Percentiles rank a stretch among this genome's conserved stretches.
phyloP scores from a whole-genome alignment of 2,113 vertebrate species.

The Nansenia antarctica region DNA sequence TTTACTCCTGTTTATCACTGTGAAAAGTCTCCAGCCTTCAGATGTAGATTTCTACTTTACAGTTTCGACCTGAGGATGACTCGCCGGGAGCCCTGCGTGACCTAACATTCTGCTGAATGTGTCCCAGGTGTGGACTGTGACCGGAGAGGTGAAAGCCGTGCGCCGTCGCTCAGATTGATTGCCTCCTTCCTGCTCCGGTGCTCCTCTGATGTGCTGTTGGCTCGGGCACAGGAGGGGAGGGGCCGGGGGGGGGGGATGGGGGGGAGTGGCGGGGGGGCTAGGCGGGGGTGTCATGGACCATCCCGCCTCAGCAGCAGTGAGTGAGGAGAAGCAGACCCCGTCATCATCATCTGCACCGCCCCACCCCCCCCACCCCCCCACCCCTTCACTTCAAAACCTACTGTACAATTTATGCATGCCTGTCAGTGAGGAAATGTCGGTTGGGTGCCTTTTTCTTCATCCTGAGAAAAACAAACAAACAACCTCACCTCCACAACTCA shows the following conservation, averaged over 20 bases:
- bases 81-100: conserved; percentile 45
- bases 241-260: background rate
- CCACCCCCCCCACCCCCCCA: background rate
- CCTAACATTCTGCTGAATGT: conserved; percentile 61
- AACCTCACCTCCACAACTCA: conserved; percentile 6
- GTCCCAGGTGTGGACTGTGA: conserved; percentile 67
- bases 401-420: conserved; percentile 20
- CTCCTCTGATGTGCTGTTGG: conserved; percentile 41
- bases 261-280: conserved; percentile 16
- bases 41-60: conserved; percentile 44
- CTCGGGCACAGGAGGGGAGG: background rate
- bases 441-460: conserved; percentile 2
- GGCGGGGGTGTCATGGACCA: conserved; percentile 7
- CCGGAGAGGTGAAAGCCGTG: conserved; percentile 54
- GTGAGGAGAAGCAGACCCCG: conserved; percentile 52
- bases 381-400: conserved; percentile 13
- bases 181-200: conserved; percentile 59
- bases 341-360: background rate
- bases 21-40: conserved; percentile 25
- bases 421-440: conserved; percentile 15
- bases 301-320: conserved; percentile 29
- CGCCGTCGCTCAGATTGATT: conserved; percentile 57
- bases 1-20: conserved; percentile 32
- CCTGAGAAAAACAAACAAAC: conserved; percentile 3
- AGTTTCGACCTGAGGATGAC: conserved; percentile 55